Conservation (phyloP, 2,888 invertebrate genomes). For the Rhorus exstirpatorius region DNA sequence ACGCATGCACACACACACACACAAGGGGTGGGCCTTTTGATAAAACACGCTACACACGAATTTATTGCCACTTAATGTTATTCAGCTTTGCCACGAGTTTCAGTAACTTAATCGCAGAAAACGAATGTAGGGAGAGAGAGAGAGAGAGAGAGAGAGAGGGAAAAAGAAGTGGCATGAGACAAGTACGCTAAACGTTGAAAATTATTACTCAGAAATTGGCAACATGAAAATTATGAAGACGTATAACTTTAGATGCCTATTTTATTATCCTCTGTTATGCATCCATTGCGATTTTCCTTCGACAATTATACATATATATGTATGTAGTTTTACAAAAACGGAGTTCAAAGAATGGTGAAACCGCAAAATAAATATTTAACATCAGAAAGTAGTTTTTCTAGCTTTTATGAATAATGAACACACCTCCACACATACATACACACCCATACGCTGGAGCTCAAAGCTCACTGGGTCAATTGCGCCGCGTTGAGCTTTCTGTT, state of each 20-base stretch:
- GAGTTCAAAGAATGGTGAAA: constrained; percentile 29
- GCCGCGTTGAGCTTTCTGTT: constrained; percentile 45
- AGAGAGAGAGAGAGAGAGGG: constrained; percentile 3
- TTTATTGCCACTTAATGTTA: constrained; percentile 63
- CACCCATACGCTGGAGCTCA: constrained; percentile 24
- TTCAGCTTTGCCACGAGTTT: constrained; percentile 33
- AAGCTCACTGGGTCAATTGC: constrained; percentile 66
- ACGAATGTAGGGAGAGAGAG: not conserved
- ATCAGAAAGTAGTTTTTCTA: constrained; percentile 49
- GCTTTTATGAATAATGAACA: constrained; percentile 61
- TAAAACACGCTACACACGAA: constrained; percentile 48
- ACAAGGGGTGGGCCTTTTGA: constrained; percentile 45
- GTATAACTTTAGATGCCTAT: constrained; percentile 20
- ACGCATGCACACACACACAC: too few species aligned
- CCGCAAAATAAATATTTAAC: constrained; percentile 54
- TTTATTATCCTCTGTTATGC: constrained; percentile 3
- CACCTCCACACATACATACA: not conserved
- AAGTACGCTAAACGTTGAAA: constrained; percentile 20
- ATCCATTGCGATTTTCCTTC: not conserved
- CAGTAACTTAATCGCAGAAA: constrained; percentile 13
- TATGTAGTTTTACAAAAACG: not conserved
- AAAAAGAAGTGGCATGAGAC: not conserved
- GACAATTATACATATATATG: not conserved
- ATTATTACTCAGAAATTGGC: constrained; percentile 31
- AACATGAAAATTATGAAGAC: constrained; percentile 8